Base-by-base conservation (phyloP, 2,113 vertebrate species). In the Odocoileus hemionus region DNA sequence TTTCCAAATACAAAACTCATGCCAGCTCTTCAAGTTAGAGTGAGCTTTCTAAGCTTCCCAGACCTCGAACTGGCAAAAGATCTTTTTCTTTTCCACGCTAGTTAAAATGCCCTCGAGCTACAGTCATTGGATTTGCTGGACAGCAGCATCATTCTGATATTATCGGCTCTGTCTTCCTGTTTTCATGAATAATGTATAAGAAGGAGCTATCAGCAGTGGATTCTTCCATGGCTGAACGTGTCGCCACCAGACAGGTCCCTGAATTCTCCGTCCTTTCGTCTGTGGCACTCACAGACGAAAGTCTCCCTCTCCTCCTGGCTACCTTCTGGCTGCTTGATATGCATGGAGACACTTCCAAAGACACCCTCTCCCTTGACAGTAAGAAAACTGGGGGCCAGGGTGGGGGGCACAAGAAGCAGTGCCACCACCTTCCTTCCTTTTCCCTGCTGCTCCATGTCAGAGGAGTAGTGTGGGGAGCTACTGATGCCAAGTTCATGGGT, bases 151-250 rank as follows among this genome's bases (percentile, higher is more conserved):
- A 55, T 97, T 97, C 95, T 98, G 98, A 98, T 98, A 96, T 87
- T 98, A 97, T 97, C 89, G 1, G 95, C 94, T 76, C 84, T 94
- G 96, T 85, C 97, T 98, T 97, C 98, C 97, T 96, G 96, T 95
- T 97, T 60, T 86, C 95, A 98, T 98, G 98, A 98, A 98, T 98
- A 97, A 98, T 98, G 98, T 50, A 98, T 97, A 90, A 96, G 96
- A 52, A 95, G 80, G 94, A 97, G 96, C 96, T 96, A 78, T 98
- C 95, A 95, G 96, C 93, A 93, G 80, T 92, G 89, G 93, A 95
- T 97, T 91, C 96, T 91, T 96, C 96, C 92, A 39, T 43, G 83
- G 95, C 92, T 97, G 97, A 90, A 28, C 3, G 50, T 89, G n/a
- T 95, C 10, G 11, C 94, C 92, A 96, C 94, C 86, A 97, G 94